These are phyloP conservation scores for Perdita meconis DNA, from an alignment of 2,888 invertebrate species.

Conservation along the genomic window DNA sequence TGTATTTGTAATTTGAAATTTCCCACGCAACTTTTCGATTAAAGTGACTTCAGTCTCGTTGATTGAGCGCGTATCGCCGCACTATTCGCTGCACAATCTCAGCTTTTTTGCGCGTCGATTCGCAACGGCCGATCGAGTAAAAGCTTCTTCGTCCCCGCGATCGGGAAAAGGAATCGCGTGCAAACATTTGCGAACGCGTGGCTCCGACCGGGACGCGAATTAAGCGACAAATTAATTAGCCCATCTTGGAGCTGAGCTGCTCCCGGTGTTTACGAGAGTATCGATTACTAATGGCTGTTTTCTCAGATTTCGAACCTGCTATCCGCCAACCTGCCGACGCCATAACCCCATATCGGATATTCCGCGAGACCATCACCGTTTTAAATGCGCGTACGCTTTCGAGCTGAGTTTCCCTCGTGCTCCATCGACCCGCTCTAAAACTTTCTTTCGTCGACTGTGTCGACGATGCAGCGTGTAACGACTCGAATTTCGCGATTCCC, in stretches of 20 bases:
- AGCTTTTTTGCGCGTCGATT: too few relatives aligned
- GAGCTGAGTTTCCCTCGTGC: neutral
- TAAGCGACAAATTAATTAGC: constrained; percentile 64
- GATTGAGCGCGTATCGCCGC: neutral
- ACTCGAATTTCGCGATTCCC: neutral
- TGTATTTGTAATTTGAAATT: too few relatives aligned
- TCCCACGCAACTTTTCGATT: too few relatives aligned
- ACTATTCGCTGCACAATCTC: neutral
- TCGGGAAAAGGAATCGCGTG: neutral
- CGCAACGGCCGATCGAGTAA: constrained; percentile 2
- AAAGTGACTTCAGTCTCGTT: too few relatives aligned
- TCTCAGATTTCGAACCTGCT: constrained; percentile 58
- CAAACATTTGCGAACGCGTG: constrained; percentile 26
- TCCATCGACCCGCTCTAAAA: neutral
- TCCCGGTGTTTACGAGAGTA: constrained; percentile 63
- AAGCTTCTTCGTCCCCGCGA: neutral
- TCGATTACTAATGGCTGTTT: constrained; percentile 70
- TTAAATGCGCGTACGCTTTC: too few relatives aligned
- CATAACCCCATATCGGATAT: constrained; percentile 53
- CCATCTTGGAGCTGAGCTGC: constrained; percentile 31
- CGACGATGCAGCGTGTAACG: too few relatives aligned
- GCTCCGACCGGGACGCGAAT: constrained; percentile 32
- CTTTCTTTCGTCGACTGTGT: neutral
- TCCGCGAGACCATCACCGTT: constrained; percentile 1
- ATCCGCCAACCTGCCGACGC: constrained; percentile 52